Evolutionary conservation across 2,113 vertebrate genomes (phyloP), one percentile per base, ranked within the genome.

Genomic region (Tinamus guttatus): DNA sequence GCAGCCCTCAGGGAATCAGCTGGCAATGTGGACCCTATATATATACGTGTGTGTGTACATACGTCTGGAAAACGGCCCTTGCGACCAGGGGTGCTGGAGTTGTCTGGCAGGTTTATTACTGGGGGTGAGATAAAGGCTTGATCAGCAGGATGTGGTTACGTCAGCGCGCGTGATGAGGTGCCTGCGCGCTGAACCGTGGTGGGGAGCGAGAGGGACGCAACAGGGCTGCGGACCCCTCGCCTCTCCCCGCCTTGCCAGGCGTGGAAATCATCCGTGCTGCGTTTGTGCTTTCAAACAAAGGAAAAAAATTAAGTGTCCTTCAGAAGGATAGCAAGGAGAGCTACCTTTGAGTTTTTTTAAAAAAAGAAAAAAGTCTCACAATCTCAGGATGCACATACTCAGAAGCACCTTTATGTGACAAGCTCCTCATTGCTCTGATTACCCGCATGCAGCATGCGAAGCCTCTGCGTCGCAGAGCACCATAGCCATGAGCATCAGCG

Each of bases 11-110:
- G n/a, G 54, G 51, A 77, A 38, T 38, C 62, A 40, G 27, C 58
- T 82, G 81, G 13, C 36, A 80, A 4, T 11, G 19, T 18, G 32
- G 20, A 16, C 17, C 7, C 13, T 36, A 47, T 20, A 47, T 20
- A 47, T 20, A 47, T 47, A 47, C 20, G 9, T 47, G 17, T 47
- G 19, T 20, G 17, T 20, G 45, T 19, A 6, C 63, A 77, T 43
- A 69, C 20, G 25, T 58, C 27, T 52, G 43, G 51, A 41, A 18
- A 56, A 51, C 0, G 0, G 17, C 12, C 34, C 38, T 40, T 41
- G 17, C 22, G 38, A n/a, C 5, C 24, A 22, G 4, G 28, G 70
- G 28, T 32, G 0, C 1, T 28, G 16, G 7, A 0, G 0, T 3
- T 60, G 36, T 54, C 45, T 30, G 59, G 58, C 11, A 49, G 71